These are phyloP conservation scores for Vesta saturnalis DNA, from an alignment of 2,888 invertebrate genomes.

Conservation along the genomic window DNA sequence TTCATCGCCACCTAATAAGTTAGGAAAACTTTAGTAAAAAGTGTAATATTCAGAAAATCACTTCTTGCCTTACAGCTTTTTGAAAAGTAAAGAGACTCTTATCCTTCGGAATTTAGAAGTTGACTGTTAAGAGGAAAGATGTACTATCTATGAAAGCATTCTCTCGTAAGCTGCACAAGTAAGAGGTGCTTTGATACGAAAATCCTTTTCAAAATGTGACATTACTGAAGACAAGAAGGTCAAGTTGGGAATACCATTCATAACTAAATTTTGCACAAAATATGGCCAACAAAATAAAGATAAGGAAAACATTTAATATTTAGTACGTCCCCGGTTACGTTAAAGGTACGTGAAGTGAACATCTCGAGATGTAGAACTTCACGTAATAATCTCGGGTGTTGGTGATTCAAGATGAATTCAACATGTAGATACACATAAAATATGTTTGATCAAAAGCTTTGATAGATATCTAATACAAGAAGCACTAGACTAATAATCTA, in stretches of 20 bases:
- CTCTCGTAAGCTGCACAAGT: slow-evolving; percentile 38
- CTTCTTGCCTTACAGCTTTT: slow-evolving; percentile 30
- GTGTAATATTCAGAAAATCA: slow-evolving; percentile 31
- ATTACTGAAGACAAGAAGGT: slow-evolving; percentile 34
- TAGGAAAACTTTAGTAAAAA: slow-evolving; percentile 22
- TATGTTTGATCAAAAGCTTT: slow-evolving; percentile 1
- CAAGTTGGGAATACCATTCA: slow-evolving; percentile 25
- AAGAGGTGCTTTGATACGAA: slow-evolving; percentile 34
- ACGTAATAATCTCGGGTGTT: not conserved
- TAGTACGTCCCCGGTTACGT: not conserved
- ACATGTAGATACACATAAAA: not conserved
- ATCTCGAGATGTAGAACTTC: not conserved
- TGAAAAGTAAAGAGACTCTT: slow-evolving; percentile 33
- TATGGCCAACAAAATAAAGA: slow-evolving; percentile 19
- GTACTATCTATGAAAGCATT: slow-evolving; percentile 37
- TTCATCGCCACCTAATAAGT: slow-evolving; percentile 17
- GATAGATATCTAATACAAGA: too few species aligned
- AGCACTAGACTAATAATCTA: too few species aligned
- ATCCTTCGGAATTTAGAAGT: slow-evolving; percentile 32
- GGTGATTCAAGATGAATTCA: not conserved
- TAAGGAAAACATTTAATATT: not conserved
- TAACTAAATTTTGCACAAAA: slow-evolving; percentile 26
- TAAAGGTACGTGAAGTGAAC: not conserved
- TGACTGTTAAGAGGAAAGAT: slow-evolving; percentile 27
- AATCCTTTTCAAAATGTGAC: slow-evolving; percentile 37